Evolutionary conservation across 2,888 invertebrate genomes (phyloP).

Genomic region (Eremobia ochroleuca): DNA sequence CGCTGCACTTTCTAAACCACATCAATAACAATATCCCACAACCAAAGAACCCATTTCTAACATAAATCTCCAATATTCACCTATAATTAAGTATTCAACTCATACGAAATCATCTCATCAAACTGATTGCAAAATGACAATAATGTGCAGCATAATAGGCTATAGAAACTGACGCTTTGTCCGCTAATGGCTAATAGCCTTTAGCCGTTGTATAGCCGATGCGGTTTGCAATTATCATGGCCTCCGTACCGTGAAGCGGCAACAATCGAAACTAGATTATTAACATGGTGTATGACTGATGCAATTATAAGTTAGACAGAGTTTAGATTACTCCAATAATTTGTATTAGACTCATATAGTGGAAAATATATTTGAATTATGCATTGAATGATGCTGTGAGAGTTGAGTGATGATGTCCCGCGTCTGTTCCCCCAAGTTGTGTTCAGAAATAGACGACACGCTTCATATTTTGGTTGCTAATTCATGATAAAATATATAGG

Average conservation of each 20-base stretch:
- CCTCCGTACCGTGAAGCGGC: slow-evolving; percentile 67
- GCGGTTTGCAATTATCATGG: slow-evolving; percentile 66
- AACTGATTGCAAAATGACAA: slow-evolving; percentile 60
- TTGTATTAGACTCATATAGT: slow-evolving; percentile 9
- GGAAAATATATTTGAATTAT: slow-evolving; percentile 43
- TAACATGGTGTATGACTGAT: slow-evolving; percentile 66
- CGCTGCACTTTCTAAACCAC: neutral
- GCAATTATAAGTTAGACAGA: slow-evolving; percentile 64
- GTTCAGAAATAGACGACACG: neutral
- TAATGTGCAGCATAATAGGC: slow-evolving; percentile 54
- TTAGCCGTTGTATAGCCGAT: slow-evolving; percentile 52
- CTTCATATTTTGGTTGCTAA: neutral
- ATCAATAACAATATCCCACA: neutral
- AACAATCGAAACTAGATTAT: slow-evolving; percentile 69
- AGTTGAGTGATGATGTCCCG: slow-evolving; percentile 20
- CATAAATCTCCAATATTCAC: slow-evolving; percentile 36
- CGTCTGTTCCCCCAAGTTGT: neutral
- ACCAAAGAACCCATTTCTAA: slow-evolving; percentile 2
- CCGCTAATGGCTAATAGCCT: slow-evolving; percentile 64
- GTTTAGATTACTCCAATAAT: slow-evolving; percentile 36
- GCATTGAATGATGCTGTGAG: slow-evolving; percentile 14
- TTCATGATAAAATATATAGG: neutral
- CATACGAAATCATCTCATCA: slow-evolving; percentile 61
- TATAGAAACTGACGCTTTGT: slow-evolving; percentile 61
- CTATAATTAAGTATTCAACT: slow-evolving; percentile 58